phyloP scores from a whole-genome alignment of 2,113 vertebrate species.

The Crotalus viridis region DNA sequence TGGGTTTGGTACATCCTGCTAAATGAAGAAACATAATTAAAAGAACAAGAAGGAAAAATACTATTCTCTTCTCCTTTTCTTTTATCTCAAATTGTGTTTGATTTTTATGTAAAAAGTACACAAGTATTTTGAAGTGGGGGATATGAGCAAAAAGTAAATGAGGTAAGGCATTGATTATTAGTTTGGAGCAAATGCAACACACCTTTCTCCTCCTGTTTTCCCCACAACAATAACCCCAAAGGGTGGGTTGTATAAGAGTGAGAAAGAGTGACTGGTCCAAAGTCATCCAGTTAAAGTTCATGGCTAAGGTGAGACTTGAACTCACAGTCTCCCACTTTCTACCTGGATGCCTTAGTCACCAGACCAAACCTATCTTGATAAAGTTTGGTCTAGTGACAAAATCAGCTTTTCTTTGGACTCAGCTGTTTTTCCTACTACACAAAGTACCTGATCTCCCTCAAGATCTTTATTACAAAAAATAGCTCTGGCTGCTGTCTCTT shows the following conservation, averaged over 20 bases:
- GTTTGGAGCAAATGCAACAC: background rate
- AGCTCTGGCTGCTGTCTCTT: background rate
- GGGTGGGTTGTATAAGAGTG: no score
- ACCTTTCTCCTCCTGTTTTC: no score
- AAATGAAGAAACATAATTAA: background rate
- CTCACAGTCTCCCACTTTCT: no score
- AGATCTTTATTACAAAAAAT: background rate
- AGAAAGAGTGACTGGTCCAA: no score
- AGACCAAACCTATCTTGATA: no score
- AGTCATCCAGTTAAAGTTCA: no score
- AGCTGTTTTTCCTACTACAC: background rate
- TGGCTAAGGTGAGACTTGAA: no score
- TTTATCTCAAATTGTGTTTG: background rate
- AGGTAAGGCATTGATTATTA: background rate
- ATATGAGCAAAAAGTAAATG: background rate
- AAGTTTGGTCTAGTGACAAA: background rate
- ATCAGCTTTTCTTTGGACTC: background rate
- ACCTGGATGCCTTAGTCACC: no score
- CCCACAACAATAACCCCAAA: no score
- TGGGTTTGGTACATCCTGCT: background rate
- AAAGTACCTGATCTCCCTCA: background rate
- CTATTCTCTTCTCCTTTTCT: background rate
- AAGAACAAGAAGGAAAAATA: background rate
- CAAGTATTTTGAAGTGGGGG: background rate
- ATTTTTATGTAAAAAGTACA: background rate